These are phyloP conservation scores for Etheostoma spectabile DNA, from an alignment of 2,113 vertebrate species.

Conservation along the genomic window DNA sequence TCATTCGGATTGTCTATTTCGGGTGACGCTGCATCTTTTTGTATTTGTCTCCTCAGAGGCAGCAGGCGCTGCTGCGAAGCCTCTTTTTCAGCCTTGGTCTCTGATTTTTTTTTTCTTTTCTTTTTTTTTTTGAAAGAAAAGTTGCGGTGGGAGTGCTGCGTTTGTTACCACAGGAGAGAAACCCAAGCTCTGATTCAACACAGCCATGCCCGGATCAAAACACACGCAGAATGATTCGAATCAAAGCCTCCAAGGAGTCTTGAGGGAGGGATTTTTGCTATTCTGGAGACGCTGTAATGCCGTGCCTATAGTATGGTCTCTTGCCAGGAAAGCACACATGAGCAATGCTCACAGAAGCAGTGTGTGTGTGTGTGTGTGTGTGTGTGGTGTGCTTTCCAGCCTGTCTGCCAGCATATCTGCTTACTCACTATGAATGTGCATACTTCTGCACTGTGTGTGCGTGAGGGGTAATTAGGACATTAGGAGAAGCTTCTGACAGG, in stretches of 20 bases:
- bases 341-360: constrained; percentile 22
- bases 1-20: constrained; percentile 65
- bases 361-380: constrained; percentile 14
- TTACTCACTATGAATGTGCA: constrained; percentile 61
- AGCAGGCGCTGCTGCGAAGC: constrained; percentile 6
- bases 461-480: constrained; percentile 81
- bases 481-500: constrained; percentile 80
- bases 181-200: constrained; percentile 50
- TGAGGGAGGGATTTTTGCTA: constrained; percentile 50
- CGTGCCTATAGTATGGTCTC: constrained; percentile 45
- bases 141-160: constrained; percentile 32
- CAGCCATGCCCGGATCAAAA: constrained; percentile 50
- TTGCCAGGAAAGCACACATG: constrained; percentile 49
- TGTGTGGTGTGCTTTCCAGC: constrained; percentile 34
- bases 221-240: constrained; percentile 38
- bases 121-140: constrained; percentile 23
- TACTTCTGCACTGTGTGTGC: constrained; percentile 15
- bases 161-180: constrained; percentile 64
- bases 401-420: constrained; percentile 59
- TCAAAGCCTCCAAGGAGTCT: constrained; percentile 58
- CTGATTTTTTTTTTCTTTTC: constrained; percentile 16
- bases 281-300: constrained; percentile 47
- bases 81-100: constrained; percentile 44
- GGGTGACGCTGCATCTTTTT: constrained; percentile 61
- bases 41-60: constrained; percentile 20